These are phyloP conservation scores for Fragum whitleyi DNA, from an alignment of 2,888 invertebrate genomes.

Conservation along the genomic window DNA sequence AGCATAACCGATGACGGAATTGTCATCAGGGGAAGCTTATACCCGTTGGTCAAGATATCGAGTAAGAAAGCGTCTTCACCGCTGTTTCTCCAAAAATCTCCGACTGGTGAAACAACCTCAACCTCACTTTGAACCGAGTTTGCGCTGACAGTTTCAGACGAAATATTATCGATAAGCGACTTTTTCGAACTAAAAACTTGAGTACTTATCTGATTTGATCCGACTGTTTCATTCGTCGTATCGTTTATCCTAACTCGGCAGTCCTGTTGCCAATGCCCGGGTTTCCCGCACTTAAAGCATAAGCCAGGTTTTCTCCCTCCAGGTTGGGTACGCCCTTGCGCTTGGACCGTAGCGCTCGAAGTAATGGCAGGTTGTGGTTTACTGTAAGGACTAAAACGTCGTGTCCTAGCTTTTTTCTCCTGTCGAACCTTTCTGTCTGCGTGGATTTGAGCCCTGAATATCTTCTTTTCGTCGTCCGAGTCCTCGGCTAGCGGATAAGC, in stretches of 20 bases:
- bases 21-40: conserved; percentile 34
- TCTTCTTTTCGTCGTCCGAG: conserved; percentile 49
- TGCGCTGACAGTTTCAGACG: neutral
- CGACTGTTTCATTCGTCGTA: neutral
- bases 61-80: conserved; percentile 14
- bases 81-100: conserved; percentile 25
- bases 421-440: conserved; percentile 35
- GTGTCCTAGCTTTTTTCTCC: conserved; percentile 16
- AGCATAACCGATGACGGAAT: conserved; percentile 9
- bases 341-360: neutral
- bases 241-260: neutral
- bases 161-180: neutral
- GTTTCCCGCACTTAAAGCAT: conserved; percentile 41
- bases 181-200: neutral
- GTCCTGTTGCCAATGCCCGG: conserved; percentile 41
- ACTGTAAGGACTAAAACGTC: conserved; percentile 21
- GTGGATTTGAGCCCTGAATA: conserved; percentile 40
- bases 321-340: neutral
- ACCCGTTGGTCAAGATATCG: conserved; percentile 36
- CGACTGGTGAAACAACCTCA: conserved; percentile 24
- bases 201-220: conserved; percentile 27
- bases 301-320: conserved; percentile 26
- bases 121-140: neutral
- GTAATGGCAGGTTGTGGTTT: neutral
- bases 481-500: conserved; percentile 43